phyloP scores from a whole-genome alignment of 2,113 vertebrate genomes.

The Percina caprodes region DNA sequence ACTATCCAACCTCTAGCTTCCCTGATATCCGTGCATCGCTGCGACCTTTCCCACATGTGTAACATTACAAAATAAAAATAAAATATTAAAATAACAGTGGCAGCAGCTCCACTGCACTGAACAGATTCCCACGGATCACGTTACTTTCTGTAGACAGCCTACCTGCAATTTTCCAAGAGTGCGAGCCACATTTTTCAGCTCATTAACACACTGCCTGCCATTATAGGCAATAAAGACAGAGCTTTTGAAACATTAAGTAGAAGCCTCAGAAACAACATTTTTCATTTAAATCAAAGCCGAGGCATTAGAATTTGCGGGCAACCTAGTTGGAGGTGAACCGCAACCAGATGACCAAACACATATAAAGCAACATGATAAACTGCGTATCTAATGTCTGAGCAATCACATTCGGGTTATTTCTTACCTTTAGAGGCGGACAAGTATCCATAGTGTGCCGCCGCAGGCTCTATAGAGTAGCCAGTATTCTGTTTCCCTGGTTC shows the following conservation, averaged over 20 bases:
- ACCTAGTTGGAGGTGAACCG: not conserved
- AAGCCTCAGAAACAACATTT: not conserved
- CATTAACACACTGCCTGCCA: conserved; percentile 17
- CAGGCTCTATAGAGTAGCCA: conserved; percentile 16
- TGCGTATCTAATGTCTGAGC: not conserved
- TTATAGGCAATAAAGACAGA: not conserved
- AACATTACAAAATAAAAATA: not conserved
- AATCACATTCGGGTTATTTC: conserved; percentile 3
- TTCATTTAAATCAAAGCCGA: not conserved
- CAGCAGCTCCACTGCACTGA: not conserved
- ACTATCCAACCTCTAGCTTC: conserved; percentile 26
- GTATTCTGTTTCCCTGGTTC: conserved; percentile 36
- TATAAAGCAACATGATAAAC: not conserved
- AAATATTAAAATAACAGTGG: not conserved
- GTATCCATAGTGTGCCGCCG: conserved; percentile 66
- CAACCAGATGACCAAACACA: not conserved
- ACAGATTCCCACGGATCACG: conserved; percentile 12
- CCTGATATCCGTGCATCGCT: not conserved
- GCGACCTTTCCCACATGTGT: not conserved
- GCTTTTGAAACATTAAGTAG: not conserved
- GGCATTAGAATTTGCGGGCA: not conserved
- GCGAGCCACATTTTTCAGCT: conserved; percentile 28
- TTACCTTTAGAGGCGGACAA: conserved; percentile 65
- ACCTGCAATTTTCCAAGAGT: conserved; percentile 43
- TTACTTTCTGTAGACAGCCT: conserved; percentile 54